Evolutionary conservation across 2,797 vertebrate species (phyloP).

Genomic region (Agapornis canus): DNA sequence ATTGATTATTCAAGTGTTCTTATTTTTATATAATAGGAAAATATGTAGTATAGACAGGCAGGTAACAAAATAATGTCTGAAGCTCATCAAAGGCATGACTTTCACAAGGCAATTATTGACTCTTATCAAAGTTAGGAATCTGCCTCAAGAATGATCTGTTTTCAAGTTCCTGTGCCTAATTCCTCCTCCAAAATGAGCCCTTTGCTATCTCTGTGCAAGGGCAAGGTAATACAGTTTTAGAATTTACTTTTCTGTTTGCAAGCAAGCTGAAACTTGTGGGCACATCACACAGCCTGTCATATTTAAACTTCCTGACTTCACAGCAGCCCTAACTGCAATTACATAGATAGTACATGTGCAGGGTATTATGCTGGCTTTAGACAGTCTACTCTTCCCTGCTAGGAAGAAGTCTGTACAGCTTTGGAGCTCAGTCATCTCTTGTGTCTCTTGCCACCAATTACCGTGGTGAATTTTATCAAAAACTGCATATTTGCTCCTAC

Average conservation of each 20-base stretch:
- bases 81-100: background rate
- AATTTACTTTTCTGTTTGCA: background rate
- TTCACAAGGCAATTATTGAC: background rate
- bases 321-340: background rate
- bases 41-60: background rate
- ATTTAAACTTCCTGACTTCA: background rate
- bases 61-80: background rate
- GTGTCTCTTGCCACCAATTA: background rate
- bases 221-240: background rate
- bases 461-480: background rate
- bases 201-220: background rate
- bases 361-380: background rate
- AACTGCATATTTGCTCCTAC: background rate
- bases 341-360: no score
- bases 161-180: background rate
- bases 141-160: background rate
- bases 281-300: background rate
- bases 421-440: background rate
- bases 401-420: background rate
- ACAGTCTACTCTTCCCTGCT: background rate
- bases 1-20: background rate
- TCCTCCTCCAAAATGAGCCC: background rate
- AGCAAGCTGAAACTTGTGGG: background rate
- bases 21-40: background rate
- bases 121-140: background rate